Percentiles rank a stretch among this genome's conserved stretches.
These are phyloP conservation scores for Gymnosoma rotundatum DNA, from an alignment of 2,888 invertebrate species.

Conservation along the genomic window DNA sequence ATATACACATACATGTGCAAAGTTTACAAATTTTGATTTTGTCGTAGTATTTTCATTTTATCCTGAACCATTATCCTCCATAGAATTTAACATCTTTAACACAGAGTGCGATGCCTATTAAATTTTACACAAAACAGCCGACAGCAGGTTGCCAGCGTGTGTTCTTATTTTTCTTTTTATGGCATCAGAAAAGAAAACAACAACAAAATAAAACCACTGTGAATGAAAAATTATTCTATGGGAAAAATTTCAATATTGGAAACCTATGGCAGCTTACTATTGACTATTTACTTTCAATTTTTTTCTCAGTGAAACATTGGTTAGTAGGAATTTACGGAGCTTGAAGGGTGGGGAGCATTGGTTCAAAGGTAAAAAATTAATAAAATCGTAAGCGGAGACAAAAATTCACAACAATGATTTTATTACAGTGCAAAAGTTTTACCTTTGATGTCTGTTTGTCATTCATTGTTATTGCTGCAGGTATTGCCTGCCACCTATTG, in stretches of 20 bases:
- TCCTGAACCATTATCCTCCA: too few species aligned
- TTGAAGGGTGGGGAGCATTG: too few species aligned
- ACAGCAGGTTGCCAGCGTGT: conserved; percentile 27
- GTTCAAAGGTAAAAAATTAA: conserved; percentile 21
- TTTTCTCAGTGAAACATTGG: neutral
- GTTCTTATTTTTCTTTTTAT: conserved; percentile 8
- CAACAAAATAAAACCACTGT: neutral
- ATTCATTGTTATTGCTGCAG: neutral
- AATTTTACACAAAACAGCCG: neutral
- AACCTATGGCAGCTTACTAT: conserved; percentile 1
- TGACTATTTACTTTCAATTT: neutral
- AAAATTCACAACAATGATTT: conserved; percentile 22
- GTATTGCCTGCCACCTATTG: conserved; percentile 36
- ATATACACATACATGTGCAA: too few species aligned
- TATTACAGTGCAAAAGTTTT: conserved; percentile 18
- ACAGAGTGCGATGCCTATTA: too few species aligned
- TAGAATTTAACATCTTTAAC: too few species aligned
- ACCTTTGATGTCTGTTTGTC: conserved; percentile 52
- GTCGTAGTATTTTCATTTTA: too few species aligned
- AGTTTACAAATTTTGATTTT: too few species aligned
- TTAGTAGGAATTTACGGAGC: neutral
- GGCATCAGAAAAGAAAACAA: neutral
- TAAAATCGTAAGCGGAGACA: neutral
- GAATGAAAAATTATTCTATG: conserved; percentile 9
- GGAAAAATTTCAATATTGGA: conserved; percentile 13